phyloP scores from a whole-genome alignment of 1,140 invertebrate species.

The Kradibia gibbosae region DNA sequence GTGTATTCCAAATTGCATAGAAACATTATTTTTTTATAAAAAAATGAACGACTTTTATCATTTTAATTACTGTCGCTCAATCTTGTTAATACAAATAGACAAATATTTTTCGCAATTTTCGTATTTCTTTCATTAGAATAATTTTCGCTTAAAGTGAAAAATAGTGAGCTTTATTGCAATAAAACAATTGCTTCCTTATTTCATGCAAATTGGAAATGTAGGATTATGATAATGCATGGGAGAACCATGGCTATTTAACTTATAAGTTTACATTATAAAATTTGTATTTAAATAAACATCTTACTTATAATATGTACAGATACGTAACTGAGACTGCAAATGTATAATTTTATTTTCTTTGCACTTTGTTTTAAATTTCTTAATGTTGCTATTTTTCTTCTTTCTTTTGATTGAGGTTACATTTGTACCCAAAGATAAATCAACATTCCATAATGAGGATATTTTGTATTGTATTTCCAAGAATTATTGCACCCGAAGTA shows the following conservation, averaged over 20 bases:
- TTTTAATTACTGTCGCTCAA: conserved; percentile 39
- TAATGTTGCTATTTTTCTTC: conserved; percentile 4
- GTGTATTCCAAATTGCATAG: conserved; percentile 49
- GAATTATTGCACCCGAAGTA: conserved; percentile 46
- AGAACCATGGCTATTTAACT: conserved; percentile 26
- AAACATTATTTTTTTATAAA: conserved; percentile 42
- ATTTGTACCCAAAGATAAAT: conserved; percentile 1
- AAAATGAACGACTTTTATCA: conserved; percentile 46
- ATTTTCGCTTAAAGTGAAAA: conserved; percentile 46
- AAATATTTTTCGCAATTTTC: conserved; percentile 44
- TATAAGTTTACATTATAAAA: conserved; percentile 59
- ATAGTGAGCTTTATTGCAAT: conserved; percentile 39
- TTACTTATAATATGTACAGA: conserved; percentile 59
- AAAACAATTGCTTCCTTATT: conserved; percentile 1
- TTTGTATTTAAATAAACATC: conserved; percentile 66
- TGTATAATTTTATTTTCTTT: conserved; percentile 46
- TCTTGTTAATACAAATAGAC: conserved; percentile 41
- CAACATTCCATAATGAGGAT: conserved; percentile 3
- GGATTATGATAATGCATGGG: conserved; percentile 41
- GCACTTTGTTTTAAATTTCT: conserved; percentile 33
- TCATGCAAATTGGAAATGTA: conserved; percentile 48
- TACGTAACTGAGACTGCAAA: conserved; percentile 50
- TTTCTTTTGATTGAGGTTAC: conserved; percentile 35
- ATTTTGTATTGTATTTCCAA: conserved; percentile 35
- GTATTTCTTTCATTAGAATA: conserved; percentile 44